A percentile compares a stretch with the other conserved stretches of the same genome.
These are phyloP conservation scores for Dicaeum eximium DNA, from an alignment of 2,113 vertebrate species.

Conservation along the genomic window DNA sequence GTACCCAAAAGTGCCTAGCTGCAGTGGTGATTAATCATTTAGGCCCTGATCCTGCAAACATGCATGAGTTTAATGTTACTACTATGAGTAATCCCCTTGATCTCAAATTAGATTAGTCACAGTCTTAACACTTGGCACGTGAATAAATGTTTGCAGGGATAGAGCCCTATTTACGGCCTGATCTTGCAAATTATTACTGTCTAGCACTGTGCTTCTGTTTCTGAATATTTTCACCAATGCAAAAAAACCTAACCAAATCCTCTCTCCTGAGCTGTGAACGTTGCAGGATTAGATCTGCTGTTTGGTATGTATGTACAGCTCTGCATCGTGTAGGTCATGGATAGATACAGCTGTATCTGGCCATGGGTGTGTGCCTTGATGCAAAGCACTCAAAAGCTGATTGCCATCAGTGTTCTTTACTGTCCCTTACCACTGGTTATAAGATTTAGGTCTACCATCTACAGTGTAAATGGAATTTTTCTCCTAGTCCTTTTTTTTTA, in stretches of 20 bases:
- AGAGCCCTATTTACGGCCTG: constrained; percentile 53
- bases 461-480: neutral
- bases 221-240: neutral
- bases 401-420: neutral
- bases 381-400: neutral
- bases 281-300: neutral
- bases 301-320: neutral
- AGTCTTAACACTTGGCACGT: constrained; percentile 55
- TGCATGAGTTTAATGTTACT: constrained; percentile 50
- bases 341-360: neutral
- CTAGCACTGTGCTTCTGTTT: constrained; percentile 3
- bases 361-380: neutral
- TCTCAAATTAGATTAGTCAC: constrained; percentile 62
- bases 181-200: constrained; percentile 47
- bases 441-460: neutral
- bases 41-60: constrained; percentile 50
- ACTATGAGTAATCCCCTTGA: constrained; percentile 57
- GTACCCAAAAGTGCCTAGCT: neutral
- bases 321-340: neutral
- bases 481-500: neutral
- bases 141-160: constrained; percentile 42
- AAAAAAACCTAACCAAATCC: neutral
- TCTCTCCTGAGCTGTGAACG: neutral
- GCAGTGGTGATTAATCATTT: constrained; percentile 45
- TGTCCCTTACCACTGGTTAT: neutral